These are phyloP conservation scores for Otolemur garnettii DNA, from an alignment of 2,113 vertebrate species.

Conservation along the genomic window DNA sequence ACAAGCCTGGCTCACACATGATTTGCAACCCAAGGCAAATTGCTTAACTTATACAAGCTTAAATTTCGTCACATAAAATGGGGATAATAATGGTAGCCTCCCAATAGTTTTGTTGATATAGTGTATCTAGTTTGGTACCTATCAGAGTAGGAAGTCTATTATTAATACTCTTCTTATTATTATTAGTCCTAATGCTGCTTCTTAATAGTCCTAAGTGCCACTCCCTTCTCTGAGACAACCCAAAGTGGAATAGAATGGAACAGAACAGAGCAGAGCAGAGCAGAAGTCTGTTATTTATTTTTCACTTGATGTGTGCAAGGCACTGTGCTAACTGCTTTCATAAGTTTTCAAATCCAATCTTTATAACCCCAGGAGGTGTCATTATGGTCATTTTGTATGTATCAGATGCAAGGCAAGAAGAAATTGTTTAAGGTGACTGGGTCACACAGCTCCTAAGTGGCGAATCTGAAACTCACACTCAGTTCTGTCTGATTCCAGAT, in stretches of 20 bases:
- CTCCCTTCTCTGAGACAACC: background rate
- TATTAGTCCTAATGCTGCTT: background rate
- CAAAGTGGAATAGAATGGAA: background rate
- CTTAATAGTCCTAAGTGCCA: background rate
- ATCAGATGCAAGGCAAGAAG: background rate
- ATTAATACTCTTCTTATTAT: background rate
- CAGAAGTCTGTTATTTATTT: background rate
- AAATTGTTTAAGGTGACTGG: background rate
- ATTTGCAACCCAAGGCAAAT: conserved; percentile 5
- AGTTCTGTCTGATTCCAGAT: background rate
- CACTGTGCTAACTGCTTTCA: background rate
- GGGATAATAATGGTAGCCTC: background rate
- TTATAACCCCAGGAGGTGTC: background rate
- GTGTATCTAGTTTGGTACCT: background rate
- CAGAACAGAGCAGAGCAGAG: background rate
- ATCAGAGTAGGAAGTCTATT: background rate
- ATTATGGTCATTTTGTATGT: background rate
- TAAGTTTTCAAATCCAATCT: background rate
- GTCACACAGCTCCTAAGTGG: background rate
- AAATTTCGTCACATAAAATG: conserved; percentile 19
- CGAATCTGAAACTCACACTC: background rate
- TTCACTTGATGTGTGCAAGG: background rate
- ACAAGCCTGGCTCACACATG: background rate
- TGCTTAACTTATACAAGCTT: conserved; percentile 19
- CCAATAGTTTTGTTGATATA: background rate